These are phyloP conservation scores for Montipora cactus DNA, from an alignment of 64 coral and sea anemone genomes.

Conservation along the genomic window DNA sequence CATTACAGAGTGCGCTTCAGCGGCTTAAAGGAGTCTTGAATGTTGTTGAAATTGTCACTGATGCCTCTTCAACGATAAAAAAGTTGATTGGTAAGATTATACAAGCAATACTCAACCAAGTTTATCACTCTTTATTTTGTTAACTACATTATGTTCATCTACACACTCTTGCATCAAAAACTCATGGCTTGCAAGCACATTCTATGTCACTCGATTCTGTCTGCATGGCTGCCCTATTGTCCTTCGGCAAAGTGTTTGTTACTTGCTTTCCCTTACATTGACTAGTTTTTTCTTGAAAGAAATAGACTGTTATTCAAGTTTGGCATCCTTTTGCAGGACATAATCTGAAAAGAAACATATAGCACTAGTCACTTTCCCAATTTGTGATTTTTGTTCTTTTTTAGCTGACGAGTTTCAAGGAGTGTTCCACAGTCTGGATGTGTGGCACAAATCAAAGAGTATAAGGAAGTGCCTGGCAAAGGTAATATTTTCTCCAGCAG, in stretches of 20 bases:
- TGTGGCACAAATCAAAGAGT: neutral
- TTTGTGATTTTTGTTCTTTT: neutral
- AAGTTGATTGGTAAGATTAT: constrained; percentile 28
- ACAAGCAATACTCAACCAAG: no score
- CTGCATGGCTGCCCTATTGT: no score
- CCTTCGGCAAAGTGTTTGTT: no score
- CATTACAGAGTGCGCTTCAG: constrained; percentile 10
- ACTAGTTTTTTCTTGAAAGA: no score
- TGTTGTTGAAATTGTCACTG: no score
- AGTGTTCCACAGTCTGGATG: constrained; percentile 3
- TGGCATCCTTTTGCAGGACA: neutral
- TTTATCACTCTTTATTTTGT: neutral
- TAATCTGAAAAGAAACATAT: no score
- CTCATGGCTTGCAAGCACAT: no score
- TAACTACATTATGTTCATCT: no score
- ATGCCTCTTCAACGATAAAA: constrained; percentile 14
- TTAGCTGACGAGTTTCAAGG: neutral
- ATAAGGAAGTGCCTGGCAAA: neutral
- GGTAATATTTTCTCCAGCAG: neutral
- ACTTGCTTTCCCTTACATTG: no score
- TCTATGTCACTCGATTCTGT: no score
- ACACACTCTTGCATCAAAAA: no score
- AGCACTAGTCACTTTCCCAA: no score
- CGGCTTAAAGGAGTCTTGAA: neutral
- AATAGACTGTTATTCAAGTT: neutral